phyloP scores from a whole-genome alignment of 2,888 invertebrate genomes.

The Cerceris rybyensis region DNA sequence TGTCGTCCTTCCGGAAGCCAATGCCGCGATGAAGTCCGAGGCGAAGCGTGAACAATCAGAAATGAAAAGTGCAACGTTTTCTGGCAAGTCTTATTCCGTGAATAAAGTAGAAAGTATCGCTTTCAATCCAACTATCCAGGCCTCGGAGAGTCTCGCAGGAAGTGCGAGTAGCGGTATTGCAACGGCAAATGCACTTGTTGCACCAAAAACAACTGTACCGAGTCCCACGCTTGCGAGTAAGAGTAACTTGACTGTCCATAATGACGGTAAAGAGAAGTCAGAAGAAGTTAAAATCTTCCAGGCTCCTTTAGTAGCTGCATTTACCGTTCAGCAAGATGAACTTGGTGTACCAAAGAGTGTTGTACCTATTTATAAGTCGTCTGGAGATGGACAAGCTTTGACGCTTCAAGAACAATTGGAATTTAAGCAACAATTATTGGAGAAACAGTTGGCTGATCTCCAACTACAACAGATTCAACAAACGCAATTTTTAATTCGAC shows the following conservation, averaged over 20 bases:
- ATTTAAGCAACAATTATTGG: conserved; percentile 87
- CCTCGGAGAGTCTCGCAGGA: conserved; percentile 68
- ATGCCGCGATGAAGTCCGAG: conserved; percentile 22
- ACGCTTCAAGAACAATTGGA: conserved; percentile 83
- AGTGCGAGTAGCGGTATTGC: conserved; percentile 75
- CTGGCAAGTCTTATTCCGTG: conserved; percentile 31
- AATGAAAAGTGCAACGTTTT: conserved; percentile 15
- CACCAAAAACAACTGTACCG: conserved; percentile 73
- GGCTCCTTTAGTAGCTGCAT: conserved; percentile 92
- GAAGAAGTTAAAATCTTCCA: conserved; percentile 90
- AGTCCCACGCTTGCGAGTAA: conserved; percentile 46
- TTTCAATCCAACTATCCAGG: conserved; percentile 55
- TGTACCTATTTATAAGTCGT: conserved; percentile 87
- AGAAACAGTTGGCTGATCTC: conserved; percentile 87
- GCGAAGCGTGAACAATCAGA: conserved; percentile 34
- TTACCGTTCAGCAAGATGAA: conserved; percentile 92
- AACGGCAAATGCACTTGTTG: conserved; percentile 69
- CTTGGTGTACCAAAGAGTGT: conserved; percentile 90
- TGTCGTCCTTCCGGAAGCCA: conserved; percentile 44
- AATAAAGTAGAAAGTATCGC: conserved; percentile 62
- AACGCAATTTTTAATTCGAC: conserved; percentile 86
- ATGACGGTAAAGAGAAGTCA: conserved; percentile 81
- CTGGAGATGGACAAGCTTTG: conserved; percentile 75
- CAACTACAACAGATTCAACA: conserved; percentile 88
- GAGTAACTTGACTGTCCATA: conserved; percentile 72